These are phyloP conservation scores for Morone saxatilis DNA, from an alignment of 2,113 vertebrate genomes.

Conservation along the genomic window DNA sequence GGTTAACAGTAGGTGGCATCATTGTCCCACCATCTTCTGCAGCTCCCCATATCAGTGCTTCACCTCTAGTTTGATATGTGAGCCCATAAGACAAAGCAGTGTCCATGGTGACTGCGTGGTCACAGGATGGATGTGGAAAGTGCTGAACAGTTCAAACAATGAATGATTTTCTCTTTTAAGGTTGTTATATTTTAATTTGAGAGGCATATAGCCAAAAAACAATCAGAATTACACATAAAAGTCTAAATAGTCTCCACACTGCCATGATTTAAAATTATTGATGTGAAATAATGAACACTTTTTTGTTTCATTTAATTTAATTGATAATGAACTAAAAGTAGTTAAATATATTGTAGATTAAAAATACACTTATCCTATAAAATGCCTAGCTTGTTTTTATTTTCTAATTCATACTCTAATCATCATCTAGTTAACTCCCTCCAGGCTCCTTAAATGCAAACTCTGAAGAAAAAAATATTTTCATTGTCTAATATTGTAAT, in stretches of 20 bases:
- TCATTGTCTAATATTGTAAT: not conserved
- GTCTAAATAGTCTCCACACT: no score
- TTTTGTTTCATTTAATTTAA: not conserved
- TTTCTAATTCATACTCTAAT: not conserved
- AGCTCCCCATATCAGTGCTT: not conserved
- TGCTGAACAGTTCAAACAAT: not conserved
- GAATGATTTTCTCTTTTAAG: not conserved
- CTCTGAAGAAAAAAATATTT: not conserved
- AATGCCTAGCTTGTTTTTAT: not conserved
- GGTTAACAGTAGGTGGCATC: constrained; percentile 61
- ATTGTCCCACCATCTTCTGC: not conserved
- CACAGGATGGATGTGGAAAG: not conserved
- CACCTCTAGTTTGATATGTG: not conserved
- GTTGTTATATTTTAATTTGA: not conserved
- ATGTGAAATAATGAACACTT: not conserved
- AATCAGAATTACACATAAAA: not conserved
- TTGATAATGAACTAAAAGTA: not conserved
- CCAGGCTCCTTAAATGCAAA: not conserved
- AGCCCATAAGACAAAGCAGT: not conserved
- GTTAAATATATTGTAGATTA: not conserved
- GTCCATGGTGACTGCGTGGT: no score
- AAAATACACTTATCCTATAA: not conserved
- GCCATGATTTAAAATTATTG: not conserved
- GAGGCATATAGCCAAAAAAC: not conserved
- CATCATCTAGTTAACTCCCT: not conserved